phyloP scores from a whole-genome alignment of 2,113 vertebrate species.

The Burhinus oedicnemus region DNA sequence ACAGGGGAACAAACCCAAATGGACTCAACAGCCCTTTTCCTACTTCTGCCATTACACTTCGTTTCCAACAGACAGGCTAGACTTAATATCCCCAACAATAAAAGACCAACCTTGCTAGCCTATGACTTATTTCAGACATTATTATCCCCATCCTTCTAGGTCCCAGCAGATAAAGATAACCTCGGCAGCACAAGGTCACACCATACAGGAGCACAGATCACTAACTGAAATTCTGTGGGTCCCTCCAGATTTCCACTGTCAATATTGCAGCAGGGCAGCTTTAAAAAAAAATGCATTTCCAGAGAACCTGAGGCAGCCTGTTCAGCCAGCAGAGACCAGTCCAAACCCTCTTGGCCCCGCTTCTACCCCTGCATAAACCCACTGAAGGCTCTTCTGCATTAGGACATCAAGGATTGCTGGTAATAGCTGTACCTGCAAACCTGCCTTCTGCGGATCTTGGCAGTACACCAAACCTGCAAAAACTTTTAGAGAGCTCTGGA shows the following conservation, averaged over 20 bases:
- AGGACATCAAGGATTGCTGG: fast-evolving
- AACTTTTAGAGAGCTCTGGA: not conserved
- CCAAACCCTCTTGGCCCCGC: not conserved
- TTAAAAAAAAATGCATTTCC: not conserved
- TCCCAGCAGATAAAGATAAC: not conserved
- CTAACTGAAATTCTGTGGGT: not conserved
- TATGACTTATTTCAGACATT: not conserved
- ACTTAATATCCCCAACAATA: not conserved
- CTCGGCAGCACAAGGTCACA: not conserved
- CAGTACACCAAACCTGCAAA: not conserved
- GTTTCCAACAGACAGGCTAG: not conserved
- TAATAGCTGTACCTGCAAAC: not conserved
- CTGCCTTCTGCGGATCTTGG: not conserved
- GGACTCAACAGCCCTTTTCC: not conserved
- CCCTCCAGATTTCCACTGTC: not conserved
- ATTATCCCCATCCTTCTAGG: not conserved
- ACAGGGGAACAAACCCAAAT: not conserved
- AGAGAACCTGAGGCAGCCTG: not conserved
- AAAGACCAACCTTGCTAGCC: not conserved
- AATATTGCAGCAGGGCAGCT: not conserved
- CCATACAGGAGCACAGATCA: not conserved
- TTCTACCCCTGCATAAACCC: not conserved
- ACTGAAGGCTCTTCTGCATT: fast-evolving
- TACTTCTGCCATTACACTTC: not conserved
- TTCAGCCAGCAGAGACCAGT: not conserved